Evolutionary conservation across 2,113 vertebrate species (phyloP).

Genomic region (Carettochelys insculpta): DNA sequence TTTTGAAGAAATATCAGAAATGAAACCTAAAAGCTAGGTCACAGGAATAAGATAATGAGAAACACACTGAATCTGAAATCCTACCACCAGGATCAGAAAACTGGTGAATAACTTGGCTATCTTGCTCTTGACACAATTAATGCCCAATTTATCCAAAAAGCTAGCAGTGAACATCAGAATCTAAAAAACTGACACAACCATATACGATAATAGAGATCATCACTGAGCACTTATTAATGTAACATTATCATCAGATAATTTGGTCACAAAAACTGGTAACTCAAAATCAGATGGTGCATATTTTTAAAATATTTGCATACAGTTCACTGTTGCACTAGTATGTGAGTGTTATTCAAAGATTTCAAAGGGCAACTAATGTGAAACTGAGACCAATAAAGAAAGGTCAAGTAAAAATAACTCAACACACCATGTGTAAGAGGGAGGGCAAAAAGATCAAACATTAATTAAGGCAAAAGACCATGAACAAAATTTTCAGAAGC

Average conservation of each 20-base stretch:
- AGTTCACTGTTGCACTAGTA: background rate
- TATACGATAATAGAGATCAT: background rate
- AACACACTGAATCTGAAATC: background rate
- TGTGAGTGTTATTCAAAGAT: background rate
- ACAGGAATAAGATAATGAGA: background rate
- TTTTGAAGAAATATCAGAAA: background rate
- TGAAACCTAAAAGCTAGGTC: background rate
- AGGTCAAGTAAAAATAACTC: background rate
- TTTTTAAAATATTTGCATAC: background rate
- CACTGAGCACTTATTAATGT: background rate
- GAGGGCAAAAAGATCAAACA: background rate
- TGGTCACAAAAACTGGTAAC: background rate
- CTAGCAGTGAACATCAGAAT: background rate
- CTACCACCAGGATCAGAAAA: background rate
- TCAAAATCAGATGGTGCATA: background rate
- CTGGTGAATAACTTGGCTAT: background rate
- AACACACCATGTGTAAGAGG: background rate
- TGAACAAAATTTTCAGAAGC: background rate
- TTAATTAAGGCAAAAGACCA: background rate
- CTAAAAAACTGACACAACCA: background rate
- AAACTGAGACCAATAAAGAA: background rate
- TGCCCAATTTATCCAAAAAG: background rate
- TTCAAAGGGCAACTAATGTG: background rate
- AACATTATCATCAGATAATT: background rate
- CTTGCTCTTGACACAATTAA: background rate